These are phyloP conservation scores for Drosophila fulvimacula DNA, from an alignment of 2,888 invertebrate genomes.

Conservation along the genomic window DNA sequence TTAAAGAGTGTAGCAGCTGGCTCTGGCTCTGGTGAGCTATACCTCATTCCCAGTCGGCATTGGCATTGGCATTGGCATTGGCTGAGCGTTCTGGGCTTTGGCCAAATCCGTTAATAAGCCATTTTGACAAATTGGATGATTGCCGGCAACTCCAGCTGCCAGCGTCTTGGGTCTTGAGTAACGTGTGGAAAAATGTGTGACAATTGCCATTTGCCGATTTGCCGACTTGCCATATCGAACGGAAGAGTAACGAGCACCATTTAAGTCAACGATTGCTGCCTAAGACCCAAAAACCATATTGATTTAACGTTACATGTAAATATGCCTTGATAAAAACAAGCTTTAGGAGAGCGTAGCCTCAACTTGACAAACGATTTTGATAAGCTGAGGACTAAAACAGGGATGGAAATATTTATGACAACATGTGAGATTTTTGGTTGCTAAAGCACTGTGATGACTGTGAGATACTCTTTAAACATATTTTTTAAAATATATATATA, in stretches of 20 bases:
- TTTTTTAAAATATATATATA: too few species aligned
- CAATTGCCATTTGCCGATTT: conserved; percentile 34
- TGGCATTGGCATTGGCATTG: conserved; percentile 40
- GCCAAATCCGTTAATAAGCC: conserved; percentile 77
- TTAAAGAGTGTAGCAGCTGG: conserved; percentile 37
- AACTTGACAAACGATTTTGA: background rate
- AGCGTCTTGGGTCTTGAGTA: conserved; percentile 13
- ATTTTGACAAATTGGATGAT: conserved; percentile 79
- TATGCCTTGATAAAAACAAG: background rate
- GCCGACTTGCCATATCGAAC: conserved; percentile 32
- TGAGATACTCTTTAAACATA: background rate
- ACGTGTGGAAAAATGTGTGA: conserved; percentile 35
- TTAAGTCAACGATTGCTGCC: conserved; percentile 34
- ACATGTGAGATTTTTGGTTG: background rate
- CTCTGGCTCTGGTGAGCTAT: conserved; percentile 44
- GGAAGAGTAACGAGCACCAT: conserved; percentile 39
- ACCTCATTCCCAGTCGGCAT: conserved; percentile 40
- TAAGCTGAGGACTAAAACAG: background rate
- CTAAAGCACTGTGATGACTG: background rate
- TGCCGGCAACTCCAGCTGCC: conserved; percentile 41
- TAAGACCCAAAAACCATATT: conserved; percentile 19
- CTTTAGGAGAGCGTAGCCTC: conserved; percentile 6
- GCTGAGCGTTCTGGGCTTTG: conserved; percentile 59
- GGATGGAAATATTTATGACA: background rate
- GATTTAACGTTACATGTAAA: conserved; percentile 7